These are phyloP conservation scores for Drosophila micromelanica DNA, from an alignment of 1,140 invertebrate species.

Conservation along the genomic window DNA sequence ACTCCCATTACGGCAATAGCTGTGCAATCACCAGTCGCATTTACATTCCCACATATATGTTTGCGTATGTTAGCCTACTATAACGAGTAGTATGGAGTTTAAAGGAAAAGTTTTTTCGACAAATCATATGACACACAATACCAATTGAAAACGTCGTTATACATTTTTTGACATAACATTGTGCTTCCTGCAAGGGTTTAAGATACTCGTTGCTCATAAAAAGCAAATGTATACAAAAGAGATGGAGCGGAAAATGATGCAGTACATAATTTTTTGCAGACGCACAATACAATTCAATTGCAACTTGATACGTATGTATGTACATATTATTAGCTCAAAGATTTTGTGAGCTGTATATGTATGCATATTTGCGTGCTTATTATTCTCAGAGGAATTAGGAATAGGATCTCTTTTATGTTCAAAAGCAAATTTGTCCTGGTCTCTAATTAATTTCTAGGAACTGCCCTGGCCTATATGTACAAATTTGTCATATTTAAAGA, in stretches of 20 bases:
- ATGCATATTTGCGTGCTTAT: background rate
- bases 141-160: too few species aligned
- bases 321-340: too few species aligned
- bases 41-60: too few species aligned
- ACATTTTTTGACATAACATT: too few species aligned
- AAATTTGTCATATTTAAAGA: too few species aligned
- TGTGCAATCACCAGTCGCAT: background rate
- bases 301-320: constrained; percentile 33
- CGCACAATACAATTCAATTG: constrained; percentile 41
- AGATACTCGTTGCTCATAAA: background rate
- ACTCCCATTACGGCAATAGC: too few species aligned
- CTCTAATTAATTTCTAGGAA: too few species aligned
- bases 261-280: constrained; percentile 38
- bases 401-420: too few species aligned
- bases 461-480: background rate
- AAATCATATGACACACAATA: too few species aligned
- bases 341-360: too few species aligned
- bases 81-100: background rate
- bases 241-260: constrained; percentile 6
- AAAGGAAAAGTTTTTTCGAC: too few species aligned
- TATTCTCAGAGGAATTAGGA: background rate
- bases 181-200: background rate
- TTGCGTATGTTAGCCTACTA: background rate
- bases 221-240: constrained; percentile 20
- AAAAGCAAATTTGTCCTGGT: too few species aligned